Base-by-base conservation (phyloP, 1,140 invertebrate species). In the Drosophila santomea region DNA sequence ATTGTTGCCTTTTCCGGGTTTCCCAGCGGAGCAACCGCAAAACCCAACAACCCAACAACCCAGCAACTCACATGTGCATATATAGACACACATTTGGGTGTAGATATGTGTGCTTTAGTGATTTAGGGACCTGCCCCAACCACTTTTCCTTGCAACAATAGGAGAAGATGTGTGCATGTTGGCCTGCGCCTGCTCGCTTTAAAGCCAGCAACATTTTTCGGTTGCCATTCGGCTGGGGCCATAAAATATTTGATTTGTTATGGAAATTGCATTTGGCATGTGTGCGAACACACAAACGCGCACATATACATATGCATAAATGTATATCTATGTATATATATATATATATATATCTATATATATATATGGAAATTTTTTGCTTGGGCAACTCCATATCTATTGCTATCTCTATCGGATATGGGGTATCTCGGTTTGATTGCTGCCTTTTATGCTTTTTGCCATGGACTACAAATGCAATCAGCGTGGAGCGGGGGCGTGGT, bases 211-310 rank as follows among this genome's bases (percentile, higher is more conserved):
- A 45, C 59, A 72, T 64, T 66, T 74, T 79, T 56, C 25, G 60
- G 55, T 43, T 80, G 74, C 71, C 63, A 75, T 85, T 80, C 69
- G 77, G 55, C 61, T 77, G 58, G 67, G 69, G 44, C 64, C 79
- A 81, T 86, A 85, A 85, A 85, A 85, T 85, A 85, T 85, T 85
- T 86, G 82, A 85, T 86, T 85, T 85, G 82, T 74, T 74, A 81
- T 86, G 82, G 78, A 86, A 85, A 85, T 85, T 81, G 78, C 82
- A 86, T 81, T 86, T 86, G 68, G 44, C 67, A 48, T 67, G 28
- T 15, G 14, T 23, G 17, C 12, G 10, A 20, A 32, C 58, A 12
- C 38, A n/a, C 35, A 11, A 54, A 3, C 48, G 15, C 43, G 28
- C n/a, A n/a, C 20, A n/a, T 62, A 11, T 61, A 11, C 28, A 20